Evolutionary conservation across 1,140 invertebrate species (phyloP), one percentile per base, ranked within the genome.

Genomic region (Drosophila bipectinata): DNA sequence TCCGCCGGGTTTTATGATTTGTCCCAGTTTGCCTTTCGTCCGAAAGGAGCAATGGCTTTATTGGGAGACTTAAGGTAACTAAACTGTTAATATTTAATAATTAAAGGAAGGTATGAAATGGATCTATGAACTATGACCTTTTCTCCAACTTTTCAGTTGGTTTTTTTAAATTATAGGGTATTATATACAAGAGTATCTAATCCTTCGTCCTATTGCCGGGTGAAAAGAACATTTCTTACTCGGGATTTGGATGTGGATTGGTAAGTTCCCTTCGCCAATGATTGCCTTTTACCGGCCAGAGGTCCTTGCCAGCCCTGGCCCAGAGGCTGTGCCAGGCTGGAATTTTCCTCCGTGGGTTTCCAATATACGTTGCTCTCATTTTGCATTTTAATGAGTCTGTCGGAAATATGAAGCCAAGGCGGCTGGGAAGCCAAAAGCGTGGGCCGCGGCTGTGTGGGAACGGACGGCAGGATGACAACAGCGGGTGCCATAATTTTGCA

Each of bases 341-440:
- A 39, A 52, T 52, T 57, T 48, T 57, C 26, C 44, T 32, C 32
- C 9, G 3, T 12, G n/a, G 45, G 52, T 57, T 57, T 57, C 64
- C 66, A 79, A 88, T 87, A 69, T 64, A 77, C 71, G 77, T 61
- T 47, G 30, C 44, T 52, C 71, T 88, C 83, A 83, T 83, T 87
- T 87, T 88, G 75, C 82, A 87, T 87, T 87, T 87, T 87, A 87
- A 87, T 87, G 82, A 87, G 83, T 82, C 88, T 48, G 59, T 47
- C 63, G 58, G 81, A 84, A 84, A 81, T 87, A 84, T 84, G 81
- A 84, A 63, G 37, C 56, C 6, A 5, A 7, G 32, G 12, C 12
- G 32, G 52, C 30, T 10, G 45, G 28, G 30, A 37, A 55, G 41
- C 41, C 5, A 18, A 44, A 15, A 15, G 39, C 14, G 15, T 14